Evolutionary conservation across 2,113 vertebrate genomes (phyloP), one percentile per base, ranked within the genome.

Genomic region (Corythoichthys intestinalis): DNA sequence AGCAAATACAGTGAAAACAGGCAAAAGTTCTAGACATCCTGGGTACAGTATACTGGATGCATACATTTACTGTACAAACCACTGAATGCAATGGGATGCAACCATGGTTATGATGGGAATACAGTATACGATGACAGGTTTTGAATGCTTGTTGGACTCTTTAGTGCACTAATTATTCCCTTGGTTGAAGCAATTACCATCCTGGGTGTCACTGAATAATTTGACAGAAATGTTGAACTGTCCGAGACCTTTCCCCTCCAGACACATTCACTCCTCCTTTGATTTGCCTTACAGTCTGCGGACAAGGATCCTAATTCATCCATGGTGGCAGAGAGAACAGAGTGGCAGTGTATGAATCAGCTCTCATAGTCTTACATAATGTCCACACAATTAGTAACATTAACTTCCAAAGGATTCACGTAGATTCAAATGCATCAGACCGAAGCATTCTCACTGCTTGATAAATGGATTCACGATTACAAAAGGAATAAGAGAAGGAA

Each of bases 151-250:
- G 41, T 60, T 60, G 58, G 6, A 41, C 37, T 60, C 58, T 15
- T 41, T 4, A 7, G 35, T 28, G 38, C 15, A 38, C 4, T 2
- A 12, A 58, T 37, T 35, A 58, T 13, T 13, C 35, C 12, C 13
- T 13, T 37, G 35, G 1, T 52, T 52, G 11, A 52, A 20, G 50
- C 6, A 52, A 34, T 56, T 34, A 10, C 20, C 20, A 4, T 56
- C 53, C 53, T 56, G 9, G 6, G 50, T 6, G 8, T 8, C 1
- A 17, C 38, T n/a, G 58, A n/a, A 60, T 60, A 17, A 60, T 60
- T 60, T 60, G 58, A 60, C 58, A 54, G 53, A 17, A 15, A 59
- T 59, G 57, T 38, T 59, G 57, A 59, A 59, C 59, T n/a, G 39
- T 7, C 59, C 3, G 4, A 37, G 15, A 61, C 38, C 37, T 41